A percentile compares a stretch with the other conserved stretches of the same genome.
Evolutionary conservation across 1,140 invertebrate genomes (phyloP).

Genomic region (Eueides isabella): DNA sequence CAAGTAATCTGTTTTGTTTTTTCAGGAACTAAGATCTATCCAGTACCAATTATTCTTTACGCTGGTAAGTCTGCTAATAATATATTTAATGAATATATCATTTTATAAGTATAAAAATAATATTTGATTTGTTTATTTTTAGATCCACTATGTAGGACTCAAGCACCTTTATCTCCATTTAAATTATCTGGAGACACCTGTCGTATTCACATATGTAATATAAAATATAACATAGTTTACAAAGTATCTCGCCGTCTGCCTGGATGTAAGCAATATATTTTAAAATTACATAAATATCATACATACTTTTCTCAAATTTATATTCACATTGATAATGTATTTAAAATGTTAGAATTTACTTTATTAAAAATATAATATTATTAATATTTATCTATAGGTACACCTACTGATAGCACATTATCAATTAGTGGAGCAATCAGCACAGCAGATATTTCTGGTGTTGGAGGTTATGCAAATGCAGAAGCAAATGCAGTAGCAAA

Average conservation of each 20-base stretch:
- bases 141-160: background rate
- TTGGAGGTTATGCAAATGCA: slow-evolving; percentile 35
- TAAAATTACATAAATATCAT: background rate
- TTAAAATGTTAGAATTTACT: background rate
- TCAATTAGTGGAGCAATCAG: slow-evolving; percentile 25
- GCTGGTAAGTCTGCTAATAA: background rate
- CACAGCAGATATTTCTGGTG: slow-evolving; percentile 20
- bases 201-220: slow-evolving; percentile 1
- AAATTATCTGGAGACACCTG: background rate
- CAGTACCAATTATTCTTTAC: background rate
- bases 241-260: background rate
- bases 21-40: background rate
- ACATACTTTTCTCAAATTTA: too few relatives aligned
- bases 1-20: background rate
- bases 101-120: background rate
- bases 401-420: background rate
- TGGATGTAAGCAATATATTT: background rate
- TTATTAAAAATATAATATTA: background rate
- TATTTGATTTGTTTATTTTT: background rate
- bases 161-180: background rate
- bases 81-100: too few relatives aligned
- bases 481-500: slow-evolving; percentile 29
- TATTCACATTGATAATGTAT: background rate
- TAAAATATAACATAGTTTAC: slow-evolving; percentile 5
- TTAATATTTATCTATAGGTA: background rate